Evolutionary conservation across 2,113 vertebrate genomes (phyloP).

Genomic region (Lophius piscatorius): DNA sequence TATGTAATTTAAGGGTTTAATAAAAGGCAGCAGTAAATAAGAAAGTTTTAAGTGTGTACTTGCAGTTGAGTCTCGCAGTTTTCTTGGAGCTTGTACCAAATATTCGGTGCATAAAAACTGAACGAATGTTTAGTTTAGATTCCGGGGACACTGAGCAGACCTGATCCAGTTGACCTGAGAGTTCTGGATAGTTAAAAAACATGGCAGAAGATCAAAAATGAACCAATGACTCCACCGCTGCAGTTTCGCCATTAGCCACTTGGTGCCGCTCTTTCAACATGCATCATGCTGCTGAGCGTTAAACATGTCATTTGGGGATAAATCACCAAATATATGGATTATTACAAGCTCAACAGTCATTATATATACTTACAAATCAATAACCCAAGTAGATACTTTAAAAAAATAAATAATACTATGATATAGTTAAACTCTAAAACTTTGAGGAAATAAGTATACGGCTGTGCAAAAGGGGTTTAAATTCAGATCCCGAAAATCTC

Average conservation of each 20-base stretch:
- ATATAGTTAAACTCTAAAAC: conserved; percentile 6
- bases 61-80: too few relatives aligned
- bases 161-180: too few relatives aligned
- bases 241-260: conserved; percentile 52
- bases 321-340: conserved; percentile 12
- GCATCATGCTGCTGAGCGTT: not conserved
- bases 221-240: conserved; percentile 3
- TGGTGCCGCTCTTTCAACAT: conserved; percentile 62
- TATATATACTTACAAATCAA: conserved; percentile 14
- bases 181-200: too few relatives aligned
- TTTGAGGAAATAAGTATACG: not conserved
- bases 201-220: too few relatives aligned
- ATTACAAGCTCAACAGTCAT: conserved; percentile 27
- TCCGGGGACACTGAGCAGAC: too few relatives aligned
- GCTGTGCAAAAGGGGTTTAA: not conserved
- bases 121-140: too few relatives aligned
- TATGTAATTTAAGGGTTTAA: too few relatives aligned
- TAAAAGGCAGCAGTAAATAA: too few relatives aligned
- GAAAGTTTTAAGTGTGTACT: too few relatives aligned
- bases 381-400: conserved; percentile 19
- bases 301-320: not conserved
- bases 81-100: too few relatives aligned
- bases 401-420: too few relatives aligned
- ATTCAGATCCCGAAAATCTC: not conserved
- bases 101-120: too few relatives aligned